Evolutionary conservation across 1,140 invertebrate species (phyloP).

Genomic region (Micrasema minimum): DNA sequence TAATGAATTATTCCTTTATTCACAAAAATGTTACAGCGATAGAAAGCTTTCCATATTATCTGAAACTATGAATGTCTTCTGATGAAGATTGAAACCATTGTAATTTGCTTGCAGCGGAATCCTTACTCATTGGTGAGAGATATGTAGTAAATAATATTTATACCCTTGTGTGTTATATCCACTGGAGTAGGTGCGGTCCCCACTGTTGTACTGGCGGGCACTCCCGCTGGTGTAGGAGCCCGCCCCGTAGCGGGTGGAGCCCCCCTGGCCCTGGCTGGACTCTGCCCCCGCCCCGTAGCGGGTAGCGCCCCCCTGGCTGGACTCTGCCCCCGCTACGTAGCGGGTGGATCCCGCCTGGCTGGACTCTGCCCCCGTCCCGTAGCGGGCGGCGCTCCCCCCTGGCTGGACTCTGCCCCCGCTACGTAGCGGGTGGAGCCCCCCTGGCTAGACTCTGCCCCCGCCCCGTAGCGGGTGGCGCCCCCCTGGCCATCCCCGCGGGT

Average conservation of each 20-base stretch:
- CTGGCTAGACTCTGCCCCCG: conserved; percentile 3
- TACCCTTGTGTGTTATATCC: conserved; percentile 40
- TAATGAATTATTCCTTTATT: too few species aligned
- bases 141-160: too few species aligned
- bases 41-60: too few species aligned
- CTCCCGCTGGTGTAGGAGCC: conserved; percentile 46
- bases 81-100: too few species aligned
- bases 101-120: too few species aligned
- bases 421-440: conserved; percentile 22
- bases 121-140: too few species aligned
- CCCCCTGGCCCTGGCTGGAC: conserved; percentile 20
- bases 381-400: not conserved
- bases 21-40: too few species aligned
- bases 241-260: conserved; percentile 40
- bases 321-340: not conserved
- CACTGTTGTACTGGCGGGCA: conserved; percentile 29
- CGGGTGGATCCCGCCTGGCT: conserved; percentile 33
- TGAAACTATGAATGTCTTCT: too few species aligned
- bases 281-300: not conserved
- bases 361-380: not conserved
- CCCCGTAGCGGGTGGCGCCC: not conserved
- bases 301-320: not conserved
- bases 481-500: too few species aligned
- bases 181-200: conserved; percentile 22
- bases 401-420: not conserved